Conservation (phyloP, 2,888 invertebrate species). For the Incurvaria masculella region DNA sequence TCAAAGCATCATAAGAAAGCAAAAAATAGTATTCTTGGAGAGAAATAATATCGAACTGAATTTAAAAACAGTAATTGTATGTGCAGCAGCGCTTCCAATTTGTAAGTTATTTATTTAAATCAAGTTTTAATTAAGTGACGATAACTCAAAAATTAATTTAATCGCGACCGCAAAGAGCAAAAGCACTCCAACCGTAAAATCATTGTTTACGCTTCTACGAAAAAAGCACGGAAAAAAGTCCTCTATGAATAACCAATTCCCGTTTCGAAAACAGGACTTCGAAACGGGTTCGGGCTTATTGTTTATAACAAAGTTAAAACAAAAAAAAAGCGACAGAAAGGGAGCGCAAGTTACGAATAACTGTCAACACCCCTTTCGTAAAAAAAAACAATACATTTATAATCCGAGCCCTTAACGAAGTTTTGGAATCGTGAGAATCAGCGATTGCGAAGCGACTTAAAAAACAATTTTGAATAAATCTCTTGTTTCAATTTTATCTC, state of each 20-base stretch:
- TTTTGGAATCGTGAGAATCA: constrained; percentile 40
- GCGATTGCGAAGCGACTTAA: constrained; percentile 51
- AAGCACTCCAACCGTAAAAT: constrained; percentile 48
- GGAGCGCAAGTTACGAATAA: constrained; percentile 51
- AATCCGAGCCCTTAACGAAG: constrained; percentile 31
- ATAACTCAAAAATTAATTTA: constrained; percentile 31
- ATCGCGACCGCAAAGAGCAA: constrained; percentile 41
- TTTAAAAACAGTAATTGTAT: no score
- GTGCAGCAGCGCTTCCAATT: no score
- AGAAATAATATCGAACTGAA: no score
- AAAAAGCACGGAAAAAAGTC: constrained; percentile 28
- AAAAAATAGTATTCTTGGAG: no score
- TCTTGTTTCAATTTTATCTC: not conserved
- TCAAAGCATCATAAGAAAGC: no score
- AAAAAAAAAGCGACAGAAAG: constrained; percentile 44
- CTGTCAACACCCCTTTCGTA: constrained; percentile 56
- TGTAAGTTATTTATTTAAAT: constrained; percentile 27
- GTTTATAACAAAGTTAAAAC: constrained; percentile 26
- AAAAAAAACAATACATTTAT: constrained; percentile 49
- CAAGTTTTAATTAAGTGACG: constrained; percentile 52
- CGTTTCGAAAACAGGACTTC: constrained; percentile 28
- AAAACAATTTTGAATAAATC: constrained; percentile 51
- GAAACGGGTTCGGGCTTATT: constrained; percentile 35
- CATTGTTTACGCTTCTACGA: constrained; percentile 25
- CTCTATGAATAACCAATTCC: constrained; percentile 37